Evolutionary conservation across 2,113 vertebrate genomes (phyloP).

Genomic region (Dermatemys mawii): DNA sequence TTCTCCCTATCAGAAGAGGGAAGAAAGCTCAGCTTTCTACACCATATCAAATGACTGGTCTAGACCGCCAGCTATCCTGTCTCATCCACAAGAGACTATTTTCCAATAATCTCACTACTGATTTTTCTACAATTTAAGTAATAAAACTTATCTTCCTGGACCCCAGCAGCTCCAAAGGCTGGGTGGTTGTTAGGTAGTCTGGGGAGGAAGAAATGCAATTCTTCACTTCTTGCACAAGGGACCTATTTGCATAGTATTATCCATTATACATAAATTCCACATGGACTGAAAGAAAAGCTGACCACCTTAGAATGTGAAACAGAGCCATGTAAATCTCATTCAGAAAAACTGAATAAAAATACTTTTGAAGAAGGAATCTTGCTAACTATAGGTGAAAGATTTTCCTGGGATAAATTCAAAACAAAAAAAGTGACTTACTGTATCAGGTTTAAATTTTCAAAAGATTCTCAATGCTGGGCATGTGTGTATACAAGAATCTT

Average conservation of each 20-base stretch:
- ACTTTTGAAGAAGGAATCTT: background rate
- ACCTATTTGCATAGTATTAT: background rate
- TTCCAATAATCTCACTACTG: background rate
- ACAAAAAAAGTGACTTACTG: background rate
- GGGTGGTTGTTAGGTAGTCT: background rate
- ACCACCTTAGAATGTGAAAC: background rate
- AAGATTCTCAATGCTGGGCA: background rate
- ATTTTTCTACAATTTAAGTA: rapidly evolving
- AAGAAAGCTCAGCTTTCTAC: background rate
- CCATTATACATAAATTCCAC: background rate
- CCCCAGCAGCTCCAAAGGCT: background rate
- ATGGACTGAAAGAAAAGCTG: background rate
- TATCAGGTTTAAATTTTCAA: background rate
- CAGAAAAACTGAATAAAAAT: background rate
- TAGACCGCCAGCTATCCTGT: background rate
- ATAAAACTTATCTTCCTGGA: background rate
- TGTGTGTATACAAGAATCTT: background rate
- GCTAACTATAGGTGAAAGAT: background rate
- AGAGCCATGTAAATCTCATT: rapidly evolving
- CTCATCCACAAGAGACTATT: background rate
- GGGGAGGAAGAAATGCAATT: background rate
- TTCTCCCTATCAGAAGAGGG: background rate
- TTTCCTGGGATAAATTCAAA: background rate
- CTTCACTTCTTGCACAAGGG: background rate
- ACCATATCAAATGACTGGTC: background rate